A percentile compares a stretch with the other conserved stretches of the same genome.
phyloP scores from a whole-genome alignment of 2,888 invertebrate species.

The Argyra leucocephala region DNA sequence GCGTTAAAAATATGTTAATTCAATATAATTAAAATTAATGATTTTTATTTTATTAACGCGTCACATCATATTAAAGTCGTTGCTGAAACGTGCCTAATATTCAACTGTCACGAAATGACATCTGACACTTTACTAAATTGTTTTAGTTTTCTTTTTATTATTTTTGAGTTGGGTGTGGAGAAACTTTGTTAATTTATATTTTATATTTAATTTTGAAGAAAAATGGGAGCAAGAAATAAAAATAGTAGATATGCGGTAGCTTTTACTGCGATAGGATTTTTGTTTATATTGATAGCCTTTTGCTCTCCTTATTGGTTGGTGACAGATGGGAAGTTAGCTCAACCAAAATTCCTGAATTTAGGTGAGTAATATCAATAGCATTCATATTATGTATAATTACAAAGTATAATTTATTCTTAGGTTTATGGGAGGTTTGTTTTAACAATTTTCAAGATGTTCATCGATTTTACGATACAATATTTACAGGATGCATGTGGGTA shows the following conservation, averaged over 20 bases:
- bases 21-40: no score
- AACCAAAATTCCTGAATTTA: slow-evolving; percentile 71
- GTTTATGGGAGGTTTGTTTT: slow-evolving; percentile 93
- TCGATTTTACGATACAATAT: slow-evolving; percentile 72
- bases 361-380: slow-evolving; percentile 47
- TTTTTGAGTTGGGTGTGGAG: neutral
- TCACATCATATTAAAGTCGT: no score
- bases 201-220: slow-evolving; percentile 9
- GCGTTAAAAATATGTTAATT: no score
- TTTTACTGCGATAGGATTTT: slow-evolving; percentile 55
- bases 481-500: slow-evolving; percentile 91
- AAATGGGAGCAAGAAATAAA: slow-evolving; percentile 41
- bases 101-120: no score
- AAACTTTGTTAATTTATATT: neutral
- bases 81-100: no score
- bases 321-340: slow-evolving; percentile 63
- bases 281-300: slow-evolving; percentile 71
- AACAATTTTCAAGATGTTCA: slow-evolving; percentile 77
- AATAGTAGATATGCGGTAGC: slow-evolving; percentile 49
- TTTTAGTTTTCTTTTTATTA: no score
- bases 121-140: no score
- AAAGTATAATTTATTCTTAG: slow-evolving; percentile 42
- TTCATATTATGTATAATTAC: slow-evolving; percentile 14
- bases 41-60: no score
- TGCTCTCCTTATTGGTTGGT: slow-evolving; percentile 82